phyloP scores from a whole-genome alignment of 2,797 vertebrate genomes.

The Epinephelus malabaricus region DNA sequence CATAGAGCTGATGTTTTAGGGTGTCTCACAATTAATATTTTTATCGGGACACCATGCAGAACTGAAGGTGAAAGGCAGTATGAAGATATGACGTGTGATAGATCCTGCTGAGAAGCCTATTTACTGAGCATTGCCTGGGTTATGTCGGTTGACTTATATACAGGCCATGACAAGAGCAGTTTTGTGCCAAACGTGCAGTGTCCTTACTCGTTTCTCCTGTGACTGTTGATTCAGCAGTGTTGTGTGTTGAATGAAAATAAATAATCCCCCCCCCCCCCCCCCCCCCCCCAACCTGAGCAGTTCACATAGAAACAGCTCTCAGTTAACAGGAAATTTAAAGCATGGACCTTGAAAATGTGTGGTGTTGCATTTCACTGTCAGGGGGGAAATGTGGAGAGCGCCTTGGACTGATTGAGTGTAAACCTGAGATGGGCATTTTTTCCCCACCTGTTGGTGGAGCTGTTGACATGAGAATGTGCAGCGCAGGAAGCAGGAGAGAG shows the following conservation, averaged over 20 bases:
- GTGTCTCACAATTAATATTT: constrained; percentile 11
- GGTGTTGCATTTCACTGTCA: constrained; percentile 35
- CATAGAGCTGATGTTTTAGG: background rate
- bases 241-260: constrained; percentile 47
- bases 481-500: constrained; percentile 19
- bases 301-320: constrained; percentile 34
- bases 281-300: background rate
- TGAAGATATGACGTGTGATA: background rate
- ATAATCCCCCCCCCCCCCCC: background rate
- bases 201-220: constrained; percentile 34
- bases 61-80: constrained; percentile 7
- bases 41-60: background rate
- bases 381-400: constrained; percentile 12
- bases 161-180: constrained; percentile 6
- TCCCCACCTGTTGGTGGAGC: constrained; percentile 82
- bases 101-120: constrained; percentile 1
- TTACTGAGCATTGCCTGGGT: constrained; percentile 14
- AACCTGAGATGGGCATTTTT: constrained; percentile 19
- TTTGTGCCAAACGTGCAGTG: constrained; percentile 23
- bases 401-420: constrained; percentile 17
- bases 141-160: constrained; percentile 8
- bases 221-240: constrained; percentile 62
- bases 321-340: constrained; percentile 44
- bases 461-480: constrained; percentile 73
- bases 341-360: constrained; percentile 51